Percentiles rank a stretch among this genome's conserved stretches.
phyloP scores from a whole-genome alignment of 2,113 vertebrate species.

The Cyanoderma ruficeps region DNA sequence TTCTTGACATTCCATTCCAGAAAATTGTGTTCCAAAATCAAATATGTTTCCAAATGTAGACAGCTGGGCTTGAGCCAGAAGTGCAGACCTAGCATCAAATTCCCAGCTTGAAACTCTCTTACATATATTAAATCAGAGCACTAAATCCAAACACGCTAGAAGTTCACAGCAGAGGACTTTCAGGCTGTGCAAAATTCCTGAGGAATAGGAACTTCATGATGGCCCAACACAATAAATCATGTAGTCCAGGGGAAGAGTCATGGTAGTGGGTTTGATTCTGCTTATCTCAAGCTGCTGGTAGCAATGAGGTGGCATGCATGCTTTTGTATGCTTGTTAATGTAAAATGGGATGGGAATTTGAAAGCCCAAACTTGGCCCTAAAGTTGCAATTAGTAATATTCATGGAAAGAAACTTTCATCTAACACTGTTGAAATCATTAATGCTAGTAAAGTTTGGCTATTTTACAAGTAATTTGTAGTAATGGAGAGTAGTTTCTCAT shows the following conservation, averaged over 20 bases:
- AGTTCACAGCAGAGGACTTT: neutral
- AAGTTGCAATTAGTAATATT: neutral
- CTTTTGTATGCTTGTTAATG: neutral
- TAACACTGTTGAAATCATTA: neutral
- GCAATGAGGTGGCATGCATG: neutral
- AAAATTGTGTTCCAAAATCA: constrained; percentile 44
- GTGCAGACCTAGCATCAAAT: neutral
- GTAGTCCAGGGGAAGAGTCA: neutral
- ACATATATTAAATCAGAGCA: neutral
- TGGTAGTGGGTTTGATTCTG: neutral
- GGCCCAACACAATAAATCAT: neutral
- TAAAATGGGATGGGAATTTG: neutral
- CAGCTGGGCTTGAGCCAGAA: constrained; percentile 31
- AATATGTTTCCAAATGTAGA: neutral
- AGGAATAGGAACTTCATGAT: neutral
- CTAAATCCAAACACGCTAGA: neutral
- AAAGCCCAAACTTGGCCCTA: neutral
- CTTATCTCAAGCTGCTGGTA: neutral
- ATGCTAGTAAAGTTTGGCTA: constrained; percentile 30
- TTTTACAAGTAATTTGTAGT: constrained; percentile 67
- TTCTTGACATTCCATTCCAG: constrained; percentile 48
- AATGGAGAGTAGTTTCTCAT: constrained; percentile 61
- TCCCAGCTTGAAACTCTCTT: neutral
- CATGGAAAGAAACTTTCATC: neutral
- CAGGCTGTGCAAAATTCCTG: neutral